Percentiles rank a stretch among this genome's conserved stretches.
Conservation (phyloP, 2,797 vertebrate species). For the Galagoides demidoff region DNA sequence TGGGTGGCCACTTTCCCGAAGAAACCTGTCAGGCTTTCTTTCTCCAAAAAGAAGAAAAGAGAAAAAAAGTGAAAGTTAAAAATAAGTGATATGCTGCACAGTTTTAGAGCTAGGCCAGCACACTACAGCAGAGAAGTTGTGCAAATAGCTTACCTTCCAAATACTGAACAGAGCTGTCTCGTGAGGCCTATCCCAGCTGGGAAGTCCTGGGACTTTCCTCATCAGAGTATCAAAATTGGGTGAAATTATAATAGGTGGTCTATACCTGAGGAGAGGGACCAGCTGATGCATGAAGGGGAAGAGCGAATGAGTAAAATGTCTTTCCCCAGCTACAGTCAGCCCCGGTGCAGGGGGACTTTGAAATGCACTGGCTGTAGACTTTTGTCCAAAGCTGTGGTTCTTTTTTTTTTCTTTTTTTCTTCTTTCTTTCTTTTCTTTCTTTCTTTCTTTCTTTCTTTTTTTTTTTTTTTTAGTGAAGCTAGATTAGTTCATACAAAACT, state of each 20-base stretch:
- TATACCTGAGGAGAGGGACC: constrained; percentile 89
- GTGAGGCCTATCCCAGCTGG: constrained; percentile 88
- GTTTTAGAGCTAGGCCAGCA: constrained; percentile 88
- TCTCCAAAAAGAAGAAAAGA: constrained; percentile 74
- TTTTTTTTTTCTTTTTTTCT: constrained; percentile 87
- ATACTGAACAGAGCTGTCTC: constrained; percentile 86
- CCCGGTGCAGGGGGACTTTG: constrained; percentile 95
- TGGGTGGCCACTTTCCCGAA: constrained; percentile 77
- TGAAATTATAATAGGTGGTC: constrained; percentile 83
- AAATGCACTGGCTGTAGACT: constrained; percentile 99
- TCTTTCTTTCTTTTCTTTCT: constrained; percentile 85
- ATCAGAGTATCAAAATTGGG: constrained; percentile 85
- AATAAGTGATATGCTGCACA: constrained; percentile 81
- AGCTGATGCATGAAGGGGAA: constrained; percentile 87
- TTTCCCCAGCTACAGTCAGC: constrained; percentile 93
- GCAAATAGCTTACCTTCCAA: constrained; percentile 90
- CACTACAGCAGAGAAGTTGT: constrained; percentile 84
- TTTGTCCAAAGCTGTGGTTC: constrained; percentile 98
- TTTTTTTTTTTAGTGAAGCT: constrained; percentile 98
- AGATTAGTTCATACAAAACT: constrained; percentile 99
- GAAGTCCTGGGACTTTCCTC: constrained; percentile 88
- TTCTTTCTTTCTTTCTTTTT: constrained; percentile 90
- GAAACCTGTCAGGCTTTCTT: constrained; percentile 80
- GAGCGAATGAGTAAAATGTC: constrained; percentile 89
- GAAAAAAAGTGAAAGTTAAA: constrained; percentile 75